Base-by-base conservation (phyloP, 2,888 invertebrate genomes). In the Campaea margaritaria region DNA sequence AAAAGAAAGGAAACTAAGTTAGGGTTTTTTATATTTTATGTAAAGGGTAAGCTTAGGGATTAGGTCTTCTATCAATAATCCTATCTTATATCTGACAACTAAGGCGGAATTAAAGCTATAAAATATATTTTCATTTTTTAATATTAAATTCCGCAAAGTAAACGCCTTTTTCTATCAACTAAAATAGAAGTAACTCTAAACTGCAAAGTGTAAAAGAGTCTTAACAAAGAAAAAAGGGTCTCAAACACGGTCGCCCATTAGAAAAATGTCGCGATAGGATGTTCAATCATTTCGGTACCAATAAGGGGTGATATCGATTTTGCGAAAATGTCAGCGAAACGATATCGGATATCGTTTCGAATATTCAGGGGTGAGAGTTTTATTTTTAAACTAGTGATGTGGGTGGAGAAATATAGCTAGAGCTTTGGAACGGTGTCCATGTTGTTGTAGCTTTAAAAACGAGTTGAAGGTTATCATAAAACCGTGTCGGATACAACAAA, bases 211-310 rank as follows among this genome's bases (percentile, higher is more conserved):
- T 82, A 78, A 75, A 80, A 76, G 67, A 75, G 74, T 83, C 82
- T 70, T 82, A 74, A 86, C 73, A 82, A 81, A 86, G 83, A 85
- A 86, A 88, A n/a, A 91, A 86, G 90, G 92, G 89, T 87, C 88
- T 85, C 86, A 85, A 88, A 88, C 90, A 85, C 83, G 86, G 82
- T 83, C 83, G 77, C 82, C 91, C 92, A 91, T 92, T 92, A 91
- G 90, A 91, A 91, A 91, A 92, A 91, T 89, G 89, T 91, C 91
- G 86, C 90, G 91, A 91, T 92, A 91, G 90, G 89, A 91, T 91
- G 91, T 91, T 92, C 91, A 91, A 92, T 91, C 92, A 92, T 92
- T 91, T 91, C 82, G 89, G 75, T 89, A 88, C 91, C 92, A 91
- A 92, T 92, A 91, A 90, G 91, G 91, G 92, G 86, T 70, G 89